Percentiles rank a stretch among this genome's conserved stretches.
These are phyloP conservation scores for Acridotheres tristis DNA, from an alignment of 2,797 vertebrate species.

Conservation along the genomic window DNA sequence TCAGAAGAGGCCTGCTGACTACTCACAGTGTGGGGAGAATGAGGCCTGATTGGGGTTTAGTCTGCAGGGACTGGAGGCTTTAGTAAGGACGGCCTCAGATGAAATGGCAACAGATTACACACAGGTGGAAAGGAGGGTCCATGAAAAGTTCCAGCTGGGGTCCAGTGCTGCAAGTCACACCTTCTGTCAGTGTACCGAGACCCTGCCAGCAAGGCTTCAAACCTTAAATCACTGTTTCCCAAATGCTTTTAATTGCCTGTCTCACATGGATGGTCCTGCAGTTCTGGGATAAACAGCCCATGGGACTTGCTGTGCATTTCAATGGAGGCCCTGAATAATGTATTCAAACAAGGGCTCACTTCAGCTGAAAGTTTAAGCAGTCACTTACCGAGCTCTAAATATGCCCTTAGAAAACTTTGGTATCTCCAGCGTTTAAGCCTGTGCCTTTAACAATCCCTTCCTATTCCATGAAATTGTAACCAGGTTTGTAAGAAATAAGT, in stretches of 20 bases:
- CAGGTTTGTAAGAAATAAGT: background rate
- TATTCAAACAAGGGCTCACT: background rate
- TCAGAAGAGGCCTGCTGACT: background rate
- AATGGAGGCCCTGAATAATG: background rate
- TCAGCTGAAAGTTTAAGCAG: background rate
- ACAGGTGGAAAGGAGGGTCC: constrained; percentile 25
- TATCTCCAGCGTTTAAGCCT: background rate
- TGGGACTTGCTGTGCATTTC: constrained; percentile 42
- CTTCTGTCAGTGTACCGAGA: constrained; percentile 12
- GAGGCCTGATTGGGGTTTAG: constrained; percentile 24
- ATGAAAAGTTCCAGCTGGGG: constrained; percentile 37
- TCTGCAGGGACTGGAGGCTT: constrained; percentile 32
- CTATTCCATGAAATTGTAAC: background rate
- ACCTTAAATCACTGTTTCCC: background rate
- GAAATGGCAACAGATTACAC: constrained; percentile 40
- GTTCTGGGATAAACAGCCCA: background rate
- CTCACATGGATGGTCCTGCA: background rate
- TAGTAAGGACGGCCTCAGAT: constrained; percentile 28
- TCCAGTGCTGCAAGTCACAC: background rate
- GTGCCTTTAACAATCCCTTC: background rate
- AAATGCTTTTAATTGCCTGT: constrained; percentile 18
- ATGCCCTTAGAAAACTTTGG: background rate
- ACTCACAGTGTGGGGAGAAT: background rate
- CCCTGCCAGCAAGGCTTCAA: background rate
- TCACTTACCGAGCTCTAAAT: background rate